These are phyloP conservation scores for Notiomystis cincta DNA, from an alignment of 2,113 vertebrate genomes.

Conservation along the genomic window DNA sequence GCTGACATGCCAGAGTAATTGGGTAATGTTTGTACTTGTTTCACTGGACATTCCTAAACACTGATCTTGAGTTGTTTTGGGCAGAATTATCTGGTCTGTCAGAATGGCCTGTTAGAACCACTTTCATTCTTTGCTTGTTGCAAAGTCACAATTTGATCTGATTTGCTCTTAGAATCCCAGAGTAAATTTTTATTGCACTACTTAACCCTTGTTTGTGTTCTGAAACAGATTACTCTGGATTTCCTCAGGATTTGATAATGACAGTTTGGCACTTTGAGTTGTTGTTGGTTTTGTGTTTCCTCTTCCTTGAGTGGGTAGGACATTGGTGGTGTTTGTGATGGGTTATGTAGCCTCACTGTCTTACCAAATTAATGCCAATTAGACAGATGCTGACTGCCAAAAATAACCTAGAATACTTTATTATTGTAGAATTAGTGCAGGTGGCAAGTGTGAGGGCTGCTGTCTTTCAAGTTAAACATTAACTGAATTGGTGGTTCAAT, in stretches of 20 bases:
- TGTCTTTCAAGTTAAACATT: not conserved
- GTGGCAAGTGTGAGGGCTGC: not conserved
- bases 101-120: not conserved
- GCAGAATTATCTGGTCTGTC: not conserved
- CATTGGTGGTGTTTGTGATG: not conserved
- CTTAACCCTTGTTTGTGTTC: not conserved
- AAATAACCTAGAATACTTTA: not conserved
- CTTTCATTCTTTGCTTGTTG: not conserved
- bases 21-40: not conserved
- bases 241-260: not conserved
- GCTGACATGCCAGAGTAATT: not conserved
- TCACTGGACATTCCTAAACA: not conserved
- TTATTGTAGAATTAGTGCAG: not conserved
- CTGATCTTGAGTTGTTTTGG: not conserved
- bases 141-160: not conserved
- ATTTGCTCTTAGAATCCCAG: not conserved
- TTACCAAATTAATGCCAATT: not conserved
- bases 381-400: not conserved
- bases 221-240: not conserved
- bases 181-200: not conserved
- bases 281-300: not conserved
- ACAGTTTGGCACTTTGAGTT: not conserved
- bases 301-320: not conserved
- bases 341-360: not conserved
- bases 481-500: not conserved